Conservation (phyloP, 92 coral and sea anemone species). For the Zoanthus solanderi region DNA sequence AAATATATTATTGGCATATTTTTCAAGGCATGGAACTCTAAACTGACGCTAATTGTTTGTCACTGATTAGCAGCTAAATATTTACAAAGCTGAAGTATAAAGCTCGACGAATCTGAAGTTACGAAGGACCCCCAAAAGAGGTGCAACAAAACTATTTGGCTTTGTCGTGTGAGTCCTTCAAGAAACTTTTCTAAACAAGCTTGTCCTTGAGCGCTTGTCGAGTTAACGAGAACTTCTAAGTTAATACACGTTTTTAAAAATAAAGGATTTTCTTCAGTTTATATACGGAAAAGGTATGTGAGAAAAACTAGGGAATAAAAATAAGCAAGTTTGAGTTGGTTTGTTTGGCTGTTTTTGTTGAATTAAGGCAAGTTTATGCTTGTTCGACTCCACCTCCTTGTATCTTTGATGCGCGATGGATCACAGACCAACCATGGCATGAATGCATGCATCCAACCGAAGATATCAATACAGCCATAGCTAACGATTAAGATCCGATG, state of each 20-base stretch:
- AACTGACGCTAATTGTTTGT: neutral
- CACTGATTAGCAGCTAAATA: neutral
- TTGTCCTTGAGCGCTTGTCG: neutral
- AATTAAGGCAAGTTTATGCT: slow-evolving; percentile 26
- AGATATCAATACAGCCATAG: neutral
- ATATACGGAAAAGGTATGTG: neutral
- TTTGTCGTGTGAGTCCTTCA: neutral
- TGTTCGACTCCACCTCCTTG: slow-evolving; percentile 17
- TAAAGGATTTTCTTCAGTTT: neutral
- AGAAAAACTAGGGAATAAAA: neutral
- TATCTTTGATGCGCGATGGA: slow-evolving; percentile 14
- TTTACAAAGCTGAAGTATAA: neutral
- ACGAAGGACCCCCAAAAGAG: neutral
- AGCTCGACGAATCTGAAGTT: neutral
- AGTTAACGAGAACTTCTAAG: neutral
- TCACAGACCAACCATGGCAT: slow-evolving; percentile 35
- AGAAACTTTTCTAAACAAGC: neutral
- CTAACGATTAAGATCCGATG: neutral
- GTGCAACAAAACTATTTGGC: neutral
- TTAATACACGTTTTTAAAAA: neutral
- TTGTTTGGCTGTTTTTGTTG: neutral
- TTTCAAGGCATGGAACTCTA: neutral
- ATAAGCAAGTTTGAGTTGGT: neutral
- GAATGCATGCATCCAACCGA: slow-evolving; percentile 31
- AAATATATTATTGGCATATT: neutral